phyloP scores from a whole-genome alignment of 1,140 invertebrate species.

The Periplaneta americana region DNA sequence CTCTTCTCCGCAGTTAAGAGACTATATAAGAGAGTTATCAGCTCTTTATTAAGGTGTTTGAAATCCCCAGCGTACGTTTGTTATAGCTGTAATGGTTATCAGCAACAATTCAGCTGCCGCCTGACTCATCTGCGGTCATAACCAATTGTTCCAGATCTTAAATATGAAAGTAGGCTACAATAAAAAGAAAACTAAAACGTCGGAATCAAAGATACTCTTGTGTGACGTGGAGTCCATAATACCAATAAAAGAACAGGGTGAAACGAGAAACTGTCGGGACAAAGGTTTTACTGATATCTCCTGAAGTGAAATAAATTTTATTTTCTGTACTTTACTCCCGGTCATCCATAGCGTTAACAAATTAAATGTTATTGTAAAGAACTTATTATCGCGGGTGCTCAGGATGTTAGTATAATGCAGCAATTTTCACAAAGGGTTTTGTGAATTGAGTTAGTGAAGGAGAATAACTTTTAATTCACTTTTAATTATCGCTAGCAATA shows the following conservation, averaged over 20 bases:
- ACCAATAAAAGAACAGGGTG: neutral
- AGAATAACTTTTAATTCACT: too few species aligned
- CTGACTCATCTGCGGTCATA: neutral
- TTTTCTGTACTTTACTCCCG: too few species aligned
- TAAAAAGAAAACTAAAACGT: neutral
- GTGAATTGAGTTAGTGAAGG: too few species aligned
- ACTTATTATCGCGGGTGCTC: too few species aligned
- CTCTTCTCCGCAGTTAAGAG: neutral
- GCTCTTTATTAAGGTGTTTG: neutral
- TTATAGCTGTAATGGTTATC: neutral
- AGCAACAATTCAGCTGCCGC: neutral
- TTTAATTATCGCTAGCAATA: too few species aligned
- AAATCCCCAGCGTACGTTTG: neutral
- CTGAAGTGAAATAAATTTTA: neutral
- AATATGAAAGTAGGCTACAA: neutral
- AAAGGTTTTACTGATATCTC: neutral
- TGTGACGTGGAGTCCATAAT: neutral
- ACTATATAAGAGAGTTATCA: too few species aligned
- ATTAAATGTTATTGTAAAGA: too few species aligned
- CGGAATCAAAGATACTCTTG: neutral
- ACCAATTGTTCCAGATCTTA: neutral
- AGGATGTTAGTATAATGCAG: too few species aligned
- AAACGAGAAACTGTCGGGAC: neutral
- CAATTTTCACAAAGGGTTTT: too few species aligned
- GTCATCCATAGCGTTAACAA: too few species aligned